Conservation (phyloP, 2,797 vertebrate genomes). For the Megaceryle alcyon region DNA sequence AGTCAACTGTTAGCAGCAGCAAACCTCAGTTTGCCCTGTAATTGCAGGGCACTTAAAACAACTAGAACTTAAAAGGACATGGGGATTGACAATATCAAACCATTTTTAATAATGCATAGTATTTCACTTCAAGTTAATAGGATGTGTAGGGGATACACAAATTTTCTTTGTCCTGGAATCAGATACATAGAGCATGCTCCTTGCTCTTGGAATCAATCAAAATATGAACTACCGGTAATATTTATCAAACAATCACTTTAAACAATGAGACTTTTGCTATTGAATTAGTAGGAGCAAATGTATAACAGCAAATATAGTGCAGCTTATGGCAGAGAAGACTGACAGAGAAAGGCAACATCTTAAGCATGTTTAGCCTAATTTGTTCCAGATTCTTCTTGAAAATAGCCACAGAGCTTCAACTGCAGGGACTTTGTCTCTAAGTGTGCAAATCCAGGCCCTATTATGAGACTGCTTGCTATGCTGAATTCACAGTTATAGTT, state of each 20-base stretch:
- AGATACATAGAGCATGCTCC: too few species aligned
- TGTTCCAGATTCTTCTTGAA: not conserved
- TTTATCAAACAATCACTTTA: not conserved
- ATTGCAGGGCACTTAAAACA: fast-evolving
- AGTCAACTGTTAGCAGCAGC: not conserved
- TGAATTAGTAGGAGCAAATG: not conserved
- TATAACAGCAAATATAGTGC: not conserved
- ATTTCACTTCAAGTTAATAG: not conserved
- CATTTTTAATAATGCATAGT: not conserved
- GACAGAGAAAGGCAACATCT: not conserved
- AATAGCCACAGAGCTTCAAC: not conserved
- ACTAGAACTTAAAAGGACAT: not conserved
- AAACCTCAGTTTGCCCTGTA: not conserved
- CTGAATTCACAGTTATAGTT: not conserved
- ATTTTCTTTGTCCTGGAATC: not conserved
- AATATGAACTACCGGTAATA: not conserved
- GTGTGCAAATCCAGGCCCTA: not conserved
- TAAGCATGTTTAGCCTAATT: not conserved
- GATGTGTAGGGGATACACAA: not conserved
- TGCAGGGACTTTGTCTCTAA: not conserved
- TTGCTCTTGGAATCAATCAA: not conserved
- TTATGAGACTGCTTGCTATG: not conserved
- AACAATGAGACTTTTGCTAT: not conserved
- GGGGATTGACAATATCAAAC: not conserved
- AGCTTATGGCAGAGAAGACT: not conserved